These are phyloP conservation scores for Lasioglossum figueresi DNA, from an alignment of 2,888 invertebrate genomes.

Conservation along the genomic window DNA sequence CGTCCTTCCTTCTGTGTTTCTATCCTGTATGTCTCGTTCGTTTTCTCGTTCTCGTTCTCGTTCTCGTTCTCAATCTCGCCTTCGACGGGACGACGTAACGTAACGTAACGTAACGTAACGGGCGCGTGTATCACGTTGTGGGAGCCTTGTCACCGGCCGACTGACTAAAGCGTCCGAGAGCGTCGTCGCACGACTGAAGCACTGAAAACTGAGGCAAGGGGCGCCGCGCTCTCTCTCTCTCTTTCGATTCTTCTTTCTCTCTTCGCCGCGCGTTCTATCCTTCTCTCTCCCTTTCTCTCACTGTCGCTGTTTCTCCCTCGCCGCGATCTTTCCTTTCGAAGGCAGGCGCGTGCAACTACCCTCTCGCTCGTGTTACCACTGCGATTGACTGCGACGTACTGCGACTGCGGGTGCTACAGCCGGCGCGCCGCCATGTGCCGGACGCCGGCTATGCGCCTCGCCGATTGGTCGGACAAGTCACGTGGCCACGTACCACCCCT, in stretches of 20 bases:
- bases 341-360: constrained; percentile 84
- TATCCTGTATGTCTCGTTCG: constrained; percentile 29
- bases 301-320: constrained; percentile 54
- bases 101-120: constrained; percentile 61
- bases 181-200: constrained; percentile 82
- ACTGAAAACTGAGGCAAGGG: constrained; percentile 70
- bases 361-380: constrained; percentile 81
- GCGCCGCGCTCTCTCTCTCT: constrained; percentile 67
- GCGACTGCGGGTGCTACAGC: constrained; percentile 78
- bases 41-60: constrained; percentile 42
- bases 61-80: constrained; percentile 42
- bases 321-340: constrained; percentile 78
- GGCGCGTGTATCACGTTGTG: constrained; percentile 66
- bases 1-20: constrained; percentile 28
- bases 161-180: constrained; percentile 69
- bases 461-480: constrained; percentile 78
- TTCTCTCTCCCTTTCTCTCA: constrained; percentile 53
- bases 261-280: constrained; percentile 64
- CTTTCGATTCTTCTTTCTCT: constrained; percentile 51
- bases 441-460: constrained; percentile 78
- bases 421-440: constrained; percentile 81
- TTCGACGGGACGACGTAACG: constrained; percentile 58
- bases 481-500: constrained; percentile 74
- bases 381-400: constrained; percentile 80
- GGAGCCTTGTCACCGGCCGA: constrained; percentile 69